Base-by-base conservation (phyloP, 2,888 invertebrate species). In the Horisme vitalbata region DNA sequence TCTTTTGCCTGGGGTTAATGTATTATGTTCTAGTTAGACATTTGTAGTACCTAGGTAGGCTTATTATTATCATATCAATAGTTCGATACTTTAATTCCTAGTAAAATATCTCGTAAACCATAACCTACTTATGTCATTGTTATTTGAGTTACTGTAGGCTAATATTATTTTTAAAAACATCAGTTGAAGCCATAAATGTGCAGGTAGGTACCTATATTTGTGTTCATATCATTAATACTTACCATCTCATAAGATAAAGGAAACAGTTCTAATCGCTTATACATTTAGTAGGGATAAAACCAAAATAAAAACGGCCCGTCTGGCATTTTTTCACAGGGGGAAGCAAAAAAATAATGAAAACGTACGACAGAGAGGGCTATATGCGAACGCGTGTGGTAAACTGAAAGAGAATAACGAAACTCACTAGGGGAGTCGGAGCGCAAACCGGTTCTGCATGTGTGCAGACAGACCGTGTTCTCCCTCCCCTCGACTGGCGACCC, bases 391-490 rank as follows among this genome's bases (percentile, higher is more conserved):
- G 79, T 83, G 80, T 80, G 83, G 79, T 74, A 71, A 71, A 76
- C 73, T 73, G 71, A 87, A 73, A 78, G 78, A 79, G 78, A 76
- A 61, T 60, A 63, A 68, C 65, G 67, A 75, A 79, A 71, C 74
- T 75, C 77, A 80, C 78, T 78, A 80, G 84, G 84, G 84, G 83
- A 86, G 83, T 79, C 70, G 66, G 79, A 80, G 75, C 82, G 79
- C 79, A 74, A 85, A 85, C 87, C 85, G 86, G 88, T 84, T 84
- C 86, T 85, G 84, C 85, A 85, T 84, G 87, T 83, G 86, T 84
- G 85, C 83, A 83, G 76, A 72, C 75, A 75, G 82, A 77, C 83
- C 79, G 79, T 78, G 75, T 76, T 76, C 55, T 49, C 83, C 83
- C 80, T 72, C 81, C 83, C 83, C 84, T 76, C 83, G 75, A 75